Evolutionary conservation across 1,140 invertebrate genomes (phyloP).

Genomic region (Lethrus apterus): DNA sequence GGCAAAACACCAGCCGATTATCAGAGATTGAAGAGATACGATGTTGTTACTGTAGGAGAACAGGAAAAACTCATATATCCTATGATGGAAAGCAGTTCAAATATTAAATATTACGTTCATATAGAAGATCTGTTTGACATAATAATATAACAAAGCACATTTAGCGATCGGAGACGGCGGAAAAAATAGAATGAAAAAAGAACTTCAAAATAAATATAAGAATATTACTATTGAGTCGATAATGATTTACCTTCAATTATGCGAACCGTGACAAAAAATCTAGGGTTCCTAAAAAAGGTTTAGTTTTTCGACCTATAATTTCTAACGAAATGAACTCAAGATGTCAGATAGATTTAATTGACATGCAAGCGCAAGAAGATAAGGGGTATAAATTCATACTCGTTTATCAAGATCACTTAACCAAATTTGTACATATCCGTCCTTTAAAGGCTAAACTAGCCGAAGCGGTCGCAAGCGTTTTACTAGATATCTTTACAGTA

Average conservation of each 20-base stretch:
- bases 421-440: constrained; percentile 39
- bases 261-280: constrained; percentile 23
- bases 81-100: no score
- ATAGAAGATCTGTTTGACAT: no score
- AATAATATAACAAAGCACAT: no score
- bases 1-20: no score
- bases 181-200: constrained; percentile 24
- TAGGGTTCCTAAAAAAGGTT: constrained; percentile 27
- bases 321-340: constrained; percentile 35
- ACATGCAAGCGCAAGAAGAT: no score
- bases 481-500: constrained; percentile 30
- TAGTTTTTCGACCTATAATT: constrained; percentile 36
- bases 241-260: constrained; percentile 17
- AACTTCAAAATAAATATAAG: constrained; percentile 16
- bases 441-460: constrained; percentile 34
- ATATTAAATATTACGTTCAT: no score
- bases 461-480: constrained; percentile 26
- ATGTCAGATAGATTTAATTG: constrained; percentile 46
- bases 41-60: no score
- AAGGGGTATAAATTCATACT: constrained; percentile 40
- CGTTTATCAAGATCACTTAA: constrained; percentile 43
- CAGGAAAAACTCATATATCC: no score
- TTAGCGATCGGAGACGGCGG: constrained; percentile 25
- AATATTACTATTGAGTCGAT: constrained; percentile 4
- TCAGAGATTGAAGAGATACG: no score